Base-by-base conservation (phyloP, 37 sponge, comb jelly and placozoan species). In the Aphrocallistes beatrix region DNA sequence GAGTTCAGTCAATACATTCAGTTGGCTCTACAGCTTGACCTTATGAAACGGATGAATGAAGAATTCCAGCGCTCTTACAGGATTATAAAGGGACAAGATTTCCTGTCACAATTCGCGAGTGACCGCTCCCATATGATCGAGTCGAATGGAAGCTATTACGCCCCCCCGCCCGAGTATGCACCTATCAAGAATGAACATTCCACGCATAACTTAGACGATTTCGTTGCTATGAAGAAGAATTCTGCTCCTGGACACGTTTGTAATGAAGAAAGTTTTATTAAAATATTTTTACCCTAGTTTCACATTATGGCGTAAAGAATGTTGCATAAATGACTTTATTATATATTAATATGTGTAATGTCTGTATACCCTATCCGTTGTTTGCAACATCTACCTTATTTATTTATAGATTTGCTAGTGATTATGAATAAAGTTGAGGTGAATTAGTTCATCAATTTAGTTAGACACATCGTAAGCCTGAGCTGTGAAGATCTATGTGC, bases 201-300 rank as follows among this genome's bases (percentile, higher is more conserved):
- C 75, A 19, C 75, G 34, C 75, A 60, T 60, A 60, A 19, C 75
- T 60, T 60, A 60, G 75, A 60, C 34, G 75, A 60, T 32, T 30
- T 60, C 28, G 75, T 60, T 60, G 75, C 75, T 60, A 60, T 60
- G 75, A 60, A 60, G 75, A 60, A 60, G 75, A 60, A 60, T 60
- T 32, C 75, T 6, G 75, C 75, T 3, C 75, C 75, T 19, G 75
- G 75, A 21, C 75, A 60, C n/a, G 8, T 60, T 3, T 60, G 75
- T 13, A 28, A 60, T 13, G 75, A 60, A 60, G 75, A 60, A 30
- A 60, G 75, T 60, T 60, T 60, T 60, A 60, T 60, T 28, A 60
- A 60, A 60, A 60, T 60, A 60, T 60, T 60, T 60, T 60, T 30
- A 25, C 17, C 75, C 75, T 60, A 60, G n/a, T 30, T 32, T 32